These are phyloP conservation scores for Eumacrocentrus americanus DNA, from an alignment of 2,888 invertebrate species.

Conservation along the genomic window DNA sequence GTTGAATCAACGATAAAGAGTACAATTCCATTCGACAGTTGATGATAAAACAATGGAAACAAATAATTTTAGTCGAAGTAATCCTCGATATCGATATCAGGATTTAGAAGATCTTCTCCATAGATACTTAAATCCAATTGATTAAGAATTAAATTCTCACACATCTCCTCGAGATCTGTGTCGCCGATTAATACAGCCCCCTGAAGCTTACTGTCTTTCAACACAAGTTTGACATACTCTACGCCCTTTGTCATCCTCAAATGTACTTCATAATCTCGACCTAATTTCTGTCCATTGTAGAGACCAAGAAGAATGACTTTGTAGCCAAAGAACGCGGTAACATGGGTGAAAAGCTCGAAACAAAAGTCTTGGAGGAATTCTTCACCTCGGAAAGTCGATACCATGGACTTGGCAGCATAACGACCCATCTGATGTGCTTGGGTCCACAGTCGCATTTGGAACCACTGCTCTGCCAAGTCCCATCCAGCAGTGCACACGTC, in stretches of 20 bases:
- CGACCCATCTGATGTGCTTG: constrained; percentile 98
- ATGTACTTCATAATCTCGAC: constrained; percentile 80
- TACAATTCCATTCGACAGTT: not conserved
- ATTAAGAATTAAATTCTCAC: constrained; percentile 96
- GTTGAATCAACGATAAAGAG: not conserved
- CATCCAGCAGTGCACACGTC: constrained; percentile 90
- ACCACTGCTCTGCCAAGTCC: constrained; percentile 81
- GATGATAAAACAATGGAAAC: not conserved
- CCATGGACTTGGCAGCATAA: constrained; percentile 92
- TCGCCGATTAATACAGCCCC: constrained; percentile 97
- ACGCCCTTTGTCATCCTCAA: constrained; percentile 80
- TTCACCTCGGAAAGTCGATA: constrained; percentile 67
- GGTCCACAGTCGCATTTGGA: constrained; percentile 96
- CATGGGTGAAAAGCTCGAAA: constrained; percentile 97
- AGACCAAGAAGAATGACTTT: constrained; percentile 91
- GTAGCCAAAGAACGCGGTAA: constrained; percentile 91
- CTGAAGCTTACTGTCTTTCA: constrained; percentile 82
- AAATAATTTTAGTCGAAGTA: constrained; percentile 84
- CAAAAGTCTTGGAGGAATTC: constrained; percentile 87
- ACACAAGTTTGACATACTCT: constrained; percentile 87
- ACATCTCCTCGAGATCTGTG: constrained; percentile 96
- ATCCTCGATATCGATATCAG: constrained; percentile 97
- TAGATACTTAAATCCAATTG: constrained; percentile 86
- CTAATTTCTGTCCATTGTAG: constrained; percentile 90
- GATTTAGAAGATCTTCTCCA: constrained; percentile 93